Conservation (phyloP, 1,140 invertebrate genomes). For the Danaus plexippus region DNA sequence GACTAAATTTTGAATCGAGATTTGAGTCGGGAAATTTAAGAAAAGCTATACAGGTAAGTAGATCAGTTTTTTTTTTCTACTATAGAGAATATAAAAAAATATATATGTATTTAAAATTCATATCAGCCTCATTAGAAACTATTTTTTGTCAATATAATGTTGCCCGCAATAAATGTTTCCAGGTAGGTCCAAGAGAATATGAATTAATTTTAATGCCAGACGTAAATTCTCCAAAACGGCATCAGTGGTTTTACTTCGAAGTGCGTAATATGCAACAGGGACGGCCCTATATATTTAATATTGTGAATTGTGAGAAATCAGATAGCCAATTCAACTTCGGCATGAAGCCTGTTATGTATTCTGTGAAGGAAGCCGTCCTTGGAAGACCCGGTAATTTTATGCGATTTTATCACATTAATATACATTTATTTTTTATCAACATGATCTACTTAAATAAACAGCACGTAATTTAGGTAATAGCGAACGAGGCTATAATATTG, state of each 20-base stretch:
- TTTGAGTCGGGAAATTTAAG: conserved; percentile 94
- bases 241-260: conserved; percentile 96
- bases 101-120: too few relatives aligned
- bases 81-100: too few relatives aligned
- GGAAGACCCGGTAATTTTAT: conserved; percentile 71
- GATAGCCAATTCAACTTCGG: conserved; percentile 94
- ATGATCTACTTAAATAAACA: too few relatives aligned
- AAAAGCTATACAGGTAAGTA: conserved; percentile 85
- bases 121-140: too few relatives aligned
- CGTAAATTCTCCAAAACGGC: conserved; percentile 84
- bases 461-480: too few relatives aligned
- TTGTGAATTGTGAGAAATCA: conserved; percentile 91
- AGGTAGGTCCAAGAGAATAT: conserved; percentile 84
- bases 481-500: too few relatives aligned
- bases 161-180: conserved; percentile 25
- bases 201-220: conserved; percentile 90
- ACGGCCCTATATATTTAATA: conserved; percentile 87
- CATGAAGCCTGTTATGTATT: conserved; percentile 94
- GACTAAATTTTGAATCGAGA: conserved; percentile 86
- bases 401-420: too few relatives aligned
- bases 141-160: too few relatives aligned
- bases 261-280: conserved; percentile 85
- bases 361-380: conserved; percentile 79
- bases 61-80: not conserved
- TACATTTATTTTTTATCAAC: too few relatives aligned